These are phyloP conservation scores for Oceanodroma leucorhoa DNA, from an alignment of 2,797 vertebrate genomes.

Conservation along the genomic window DNA sequence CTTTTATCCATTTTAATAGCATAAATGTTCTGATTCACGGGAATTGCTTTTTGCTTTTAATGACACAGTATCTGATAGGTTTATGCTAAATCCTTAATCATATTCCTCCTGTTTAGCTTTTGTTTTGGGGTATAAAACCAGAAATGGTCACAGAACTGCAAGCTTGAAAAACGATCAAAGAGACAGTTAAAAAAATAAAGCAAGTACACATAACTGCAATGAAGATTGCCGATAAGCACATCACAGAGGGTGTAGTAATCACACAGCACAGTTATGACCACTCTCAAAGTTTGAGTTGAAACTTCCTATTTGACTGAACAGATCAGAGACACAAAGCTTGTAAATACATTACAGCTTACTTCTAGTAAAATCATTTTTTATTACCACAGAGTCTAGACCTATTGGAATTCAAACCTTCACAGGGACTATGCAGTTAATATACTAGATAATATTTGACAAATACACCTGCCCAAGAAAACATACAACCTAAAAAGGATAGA, in stretches of 20 bases:
- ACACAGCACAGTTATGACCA: neutral
- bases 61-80: slow-evolving; percentile 26
- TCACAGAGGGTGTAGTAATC: neutral
- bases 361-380: neutral
- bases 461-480: neutral
- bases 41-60: slow-evolving; percentile 41
- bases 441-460: neutral
- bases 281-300: neutral
- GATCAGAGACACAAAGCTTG: neutral
- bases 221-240: neutral
- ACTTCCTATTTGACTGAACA: neutral
- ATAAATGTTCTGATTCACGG: slow-evolving; percentile 24
- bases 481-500: neutral
- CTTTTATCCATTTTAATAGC: slow-evolving; percentile 28
- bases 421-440: neutral
- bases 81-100: slow-evolving; percentile 42
- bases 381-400: neutral
- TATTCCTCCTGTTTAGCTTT: slow-evolving; percentile 25
- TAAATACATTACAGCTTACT: neutral
- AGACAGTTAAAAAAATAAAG: neutral
- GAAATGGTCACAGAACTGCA: neutral
- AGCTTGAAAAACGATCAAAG: slow-evolving; percentile 12
- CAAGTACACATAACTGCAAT: neutral
- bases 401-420: neutral
- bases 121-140: slow-evolving; percentile 17